A percentile compares a stretch with the other conserved stretches of the same genome.
phyloP scores from a whole-genome alignment of 37 sponge, comb jelly and placozoan genomes.

The Diacarnus erythraeanus region DNA sequence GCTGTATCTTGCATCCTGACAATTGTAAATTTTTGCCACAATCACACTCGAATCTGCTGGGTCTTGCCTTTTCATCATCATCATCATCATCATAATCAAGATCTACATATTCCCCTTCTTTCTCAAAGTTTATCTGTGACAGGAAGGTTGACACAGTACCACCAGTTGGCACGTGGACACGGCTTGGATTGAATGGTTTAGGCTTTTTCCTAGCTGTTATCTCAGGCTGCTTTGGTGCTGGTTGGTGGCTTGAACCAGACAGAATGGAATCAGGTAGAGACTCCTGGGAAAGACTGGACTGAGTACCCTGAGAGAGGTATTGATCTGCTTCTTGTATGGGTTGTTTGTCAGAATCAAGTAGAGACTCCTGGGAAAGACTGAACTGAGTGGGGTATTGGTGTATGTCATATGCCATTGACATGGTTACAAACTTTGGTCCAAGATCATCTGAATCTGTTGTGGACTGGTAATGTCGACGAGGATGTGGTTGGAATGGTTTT shows the following conservation, averaged over 20 bases:
- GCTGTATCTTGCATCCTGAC: not conserved
- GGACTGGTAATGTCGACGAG: not conserved
- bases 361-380: not conserved
- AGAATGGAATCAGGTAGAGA: not conserved
- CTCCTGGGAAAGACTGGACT: not conserved
- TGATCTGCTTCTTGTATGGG: not conserved
- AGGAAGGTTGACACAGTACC: slow-evolving; percentile 3
- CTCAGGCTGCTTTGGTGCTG: not conserved
- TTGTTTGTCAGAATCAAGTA: not conserved
- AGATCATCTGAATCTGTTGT: too few species aligned
- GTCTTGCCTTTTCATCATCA: not conserved
- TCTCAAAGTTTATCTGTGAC: not conserved
- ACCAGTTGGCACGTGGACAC: not conserved
- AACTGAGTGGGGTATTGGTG: not conserved
- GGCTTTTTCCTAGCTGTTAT: not conserved
- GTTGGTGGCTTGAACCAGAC: not conserved
- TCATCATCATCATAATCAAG: slow-evolving; percentile 5
- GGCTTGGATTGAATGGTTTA: slow-evolving; percentile 8
- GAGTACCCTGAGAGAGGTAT: too few species aligned
- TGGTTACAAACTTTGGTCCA: too few species aligned
- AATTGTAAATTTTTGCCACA: not conserved
- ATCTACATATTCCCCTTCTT: not conserved
- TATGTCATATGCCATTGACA: not conserved
- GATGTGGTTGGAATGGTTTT: not conserved
- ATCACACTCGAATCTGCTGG: slow-evolving; percentile 12